Percentiles rank a stretch among this genome's conserved stretches.
Evolutionary conservation across 2,797 vertebrate genomes (phyloP).

Genomic region (Microctenopoma steveboyesi): DNA sequence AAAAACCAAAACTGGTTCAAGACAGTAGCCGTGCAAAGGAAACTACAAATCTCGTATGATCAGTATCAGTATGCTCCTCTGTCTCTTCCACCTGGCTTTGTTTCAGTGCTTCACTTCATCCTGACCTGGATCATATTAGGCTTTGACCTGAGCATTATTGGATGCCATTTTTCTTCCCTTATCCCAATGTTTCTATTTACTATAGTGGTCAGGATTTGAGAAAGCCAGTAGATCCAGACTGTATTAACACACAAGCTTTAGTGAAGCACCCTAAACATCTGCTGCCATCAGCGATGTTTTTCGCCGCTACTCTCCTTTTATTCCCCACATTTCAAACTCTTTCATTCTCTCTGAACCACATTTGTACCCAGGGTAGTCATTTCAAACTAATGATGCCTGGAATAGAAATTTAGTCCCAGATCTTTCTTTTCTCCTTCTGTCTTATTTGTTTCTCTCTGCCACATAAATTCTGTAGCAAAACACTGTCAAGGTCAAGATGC

Average conservation of each 20-base stretch:
- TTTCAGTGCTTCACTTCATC: conserved; percentile 24
- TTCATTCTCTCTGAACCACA: conserved; percentile 11
- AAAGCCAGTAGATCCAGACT: conserved; percentile 38
- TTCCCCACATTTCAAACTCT: conserved; percentile 14
- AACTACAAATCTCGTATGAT: conserved; percentile 5
- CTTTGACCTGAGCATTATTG: conserved; percentile 57
- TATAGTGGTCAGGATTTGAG: conserved; percentile 15
- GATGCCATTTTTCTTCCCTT: conserved; percentile 31
- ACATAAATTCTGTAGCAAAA: conserved; percentile 1
- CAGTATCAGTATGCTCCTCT: background rate
- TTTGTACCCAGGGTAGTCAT: conserved; percentile 39
- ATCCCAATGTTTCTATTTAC: conserved; percentile 17
- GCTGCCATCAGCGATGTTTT: conserved; percentile 51
- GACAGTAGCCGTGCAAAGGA: conserved; percentile 4
- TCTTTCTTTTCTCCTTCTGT: conserved; percentile 9
- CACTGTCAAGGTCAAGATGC: background rate
- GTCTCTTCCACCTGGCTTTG: conserved; percentile 1
- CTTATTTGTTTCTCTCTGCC: conserved; percentile 7
- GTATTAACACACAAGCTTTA: conserved; percentile 62
- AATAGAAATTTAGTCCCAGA: conserved; percentile 49
- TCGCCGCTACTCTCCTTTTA: conserved; percentile 20
- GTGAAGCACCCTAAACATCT: conserved; percentile 40
- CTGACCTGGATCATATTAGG: conserved; percentile 40
- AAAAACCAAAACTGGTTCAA: background rate
- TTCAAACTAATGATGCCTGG: conserved; percentile 65